These are phyloP conservation scores for Picus viridis DNA, from an alignment of 2,797 vertebrate species.

Conservation along the genomic window DNA sequence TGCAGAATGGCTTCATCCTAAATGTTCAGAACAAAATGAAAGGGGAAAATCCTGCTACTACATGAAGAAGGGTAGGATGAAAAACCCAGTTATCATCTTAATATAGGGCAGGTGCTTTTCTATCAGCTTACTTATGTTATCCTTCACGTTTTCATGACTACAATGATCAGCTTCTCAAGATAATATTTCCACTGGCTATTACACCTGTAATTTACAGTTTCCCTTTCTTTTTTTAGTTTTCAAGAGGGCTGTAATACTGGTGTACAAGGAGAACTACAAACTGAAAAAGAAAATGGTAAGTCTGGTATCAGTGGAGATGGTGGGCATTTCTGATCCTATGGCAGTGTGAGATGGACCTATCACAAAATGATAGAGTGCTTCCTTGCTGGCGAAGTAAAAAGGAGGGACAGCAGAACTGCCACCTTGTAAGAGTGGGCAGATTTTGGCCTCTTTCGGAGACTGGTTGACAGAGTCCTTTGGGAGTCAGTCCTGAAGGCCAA, in stretches of 20 bases:
- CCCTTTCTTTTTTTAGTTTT: conserved; percentile 85
- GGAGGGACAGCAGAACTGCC: no score
- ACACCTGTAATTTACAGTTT: neutral
- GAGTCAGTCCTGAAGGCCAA: no score
- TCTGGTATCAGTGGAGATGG: neutral
- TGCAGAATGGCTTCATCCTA: neutral
- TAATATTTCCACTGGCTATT: neutral
- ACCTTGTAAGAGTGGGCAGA: no score
- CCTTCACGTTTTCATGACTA: neutral
- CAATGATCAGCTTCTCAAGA: neutral
- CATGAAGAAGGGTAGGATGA: neutral
- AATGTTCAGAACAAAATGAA: neutral
- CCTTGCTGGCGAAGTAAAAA: no score
- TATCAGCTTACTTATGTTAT: neutral
- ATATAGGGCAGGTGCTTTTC: neutral
- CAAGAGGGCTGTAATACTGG: conserved; percentile 95
- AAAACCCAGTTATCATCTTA: neutral
- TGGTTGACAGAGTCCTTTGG: no score
- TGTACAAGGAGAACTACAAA: conserved; percentile 95
- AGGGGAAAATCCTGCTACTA: neutral
- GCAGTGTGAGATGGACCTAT: neutral
- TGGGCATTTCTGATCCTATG: neutral
- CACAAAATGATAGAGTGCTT: no score
- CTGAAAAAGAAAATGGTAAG: conserved; percentile 96
- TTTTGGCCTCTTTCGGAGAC: no score